Base-by-base conservation (phyloP, 2,113 vertebrate genomes). In the Coracopsis vasa region DNA sequence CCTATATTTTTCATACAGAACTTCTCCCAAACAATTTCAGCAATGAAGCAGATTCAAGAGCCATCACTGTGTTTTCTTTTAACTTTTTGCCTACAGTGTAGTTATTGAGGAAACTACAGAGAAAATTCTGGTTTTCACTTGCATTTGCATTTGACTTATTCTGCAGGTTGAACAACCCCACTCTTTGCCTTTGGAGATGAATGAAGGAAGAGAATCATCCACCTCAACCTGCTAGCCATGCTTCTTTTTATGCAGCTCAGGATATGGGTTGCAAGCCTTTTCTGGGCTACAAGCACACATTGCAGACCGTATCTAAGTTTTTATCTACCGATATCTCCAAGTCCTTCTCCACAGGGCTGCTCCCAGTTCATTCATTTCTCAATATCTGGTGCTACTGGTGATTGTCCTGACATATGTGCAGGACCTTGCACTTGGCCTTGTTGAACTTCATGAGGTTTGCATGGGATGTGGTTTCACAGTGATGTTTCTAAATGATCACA, bases 221-320 rank as follows among this genome's bases (percentile, higher is more conserved):
- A 5, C 6, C 24, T 71, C 0, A 0, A 13, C 16, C 42, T 53
- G 8, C 17, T 2, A 1, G 3, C 13, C 23, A 18, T 0, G 1
- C 14, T 71, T 16, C 9, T 79, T 89, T 79, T 27, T 35, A 27
- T n/a, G 6, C n/a, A 74, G 8, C 8, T 25, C 42, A 81, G 31
- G 25, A 4, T 10, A 45, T 2, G 4, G 2, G 12, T 56, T 56
- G 13, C 19, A n/a, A n/a, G 54, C 31, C 12, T 56, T 80, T 90
- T 27, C 67, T 41, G 24, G 23, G 12, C 7, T 35, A 24, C 13
- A 53, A 78, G 14, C 2, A 7, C 11, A 18, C 11, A 23, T 27
- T 60, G 10, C 60, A 47, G 5, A 16, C 39, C 29, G 9, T 13
- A 6, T 16, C 5, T 27, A 37, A 27, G 31, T 44, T 77, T 88